Conservation (phyloP, 92 coral and sea anemone genomes). For the Pocillopora grandis region DNA sequence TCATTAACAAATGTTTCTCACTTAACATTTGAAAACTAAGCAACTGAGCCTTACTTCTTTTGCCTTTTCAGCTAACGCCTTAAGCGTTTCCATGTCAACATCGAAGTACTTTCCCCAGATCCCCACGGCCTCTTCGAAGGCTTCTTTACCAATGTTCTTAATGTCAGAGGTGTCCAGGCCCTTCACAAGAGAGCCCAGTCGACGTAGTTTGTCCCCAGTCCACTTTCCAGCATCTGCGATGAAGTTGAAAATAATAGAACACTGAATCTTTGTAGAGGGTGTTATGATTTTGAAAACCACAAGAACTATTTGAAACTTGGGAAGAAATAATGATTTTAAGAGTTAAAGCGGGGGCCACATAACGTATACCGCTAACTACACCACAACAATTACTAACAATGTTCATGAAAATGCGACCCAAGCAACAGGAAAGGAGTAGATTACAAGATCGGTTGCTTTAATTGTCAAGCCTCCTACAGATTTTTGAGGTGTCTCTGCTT, state of each 20-base stretch:
- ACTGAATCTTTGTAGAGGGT: neutral
- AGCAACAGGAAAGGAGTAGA: too few relatives aligned
- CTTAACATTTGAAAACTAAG: neutral
- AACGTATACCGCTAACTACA: too few relatives aligned
- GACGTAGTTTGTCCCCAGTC: constrained; percentile 84
- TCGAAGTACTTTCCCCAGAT: constrained; percentile 84
- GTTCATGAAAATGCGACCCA: too few relatives aligned
- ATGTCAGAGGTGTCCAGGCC: constrained; percentile 79
- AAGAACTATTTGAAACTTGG: neutral
- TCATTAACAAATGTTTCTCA: neutral
- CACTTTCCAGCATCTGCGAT: constrained; percentile 76
- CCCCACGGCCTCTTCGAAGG: constrained; percentile 89
- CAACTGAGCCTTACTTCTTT: constrained; percentile 57
- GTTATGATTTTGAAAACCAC: too few relatives aligned
- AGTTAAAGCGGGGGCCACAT: neutral
- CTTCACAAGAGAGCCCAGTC: constrained; percentile 86
- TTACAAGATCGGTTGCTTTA: too few relatives aligned
- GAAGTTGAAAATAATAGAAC: neutral
- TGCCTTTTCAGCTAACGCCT: constrained; percentile 81
- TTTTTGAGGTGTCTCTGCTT: too few relatives aligned
- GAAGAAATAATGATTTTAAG: neutral
- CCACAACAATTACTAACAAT: too few relatives aligned
- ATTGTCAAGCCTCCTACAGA: too few relatives aligned
- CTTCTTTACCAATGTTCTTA: constrained; percentile 57
- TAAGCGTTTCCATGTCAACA: constrained; percentile 68